Base-by-base conservation (phyloP, 2,888 invertebrate species). In the Drosophila colorata region DNA sequence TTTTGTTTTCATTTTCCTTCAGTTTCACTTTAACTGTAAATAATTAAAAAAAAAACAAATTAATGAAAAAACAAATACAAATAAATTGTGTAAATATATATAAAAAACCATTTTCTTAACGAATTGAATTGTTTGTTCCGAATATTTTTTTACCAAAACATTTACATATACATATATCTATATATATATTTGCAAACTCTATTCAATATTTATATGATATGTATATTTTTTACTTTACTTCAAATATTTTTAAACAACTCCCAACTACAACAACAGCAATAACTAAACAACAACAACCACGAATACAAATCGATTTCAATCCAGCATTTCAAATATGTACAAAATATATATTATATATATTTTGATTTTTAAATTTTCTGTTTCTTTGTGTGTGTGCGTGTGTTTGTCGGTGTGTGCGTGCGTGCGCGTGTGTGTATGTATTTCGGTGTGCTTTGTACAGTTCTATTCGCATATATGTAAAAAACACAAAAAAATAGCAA, bases 41-140 rank as follows among this genome's bases (percentile, higher is more conserved):
- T 91, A 91, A 91, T 91, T 91, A 87, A 77, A 69, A 71, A 55
- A 49, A 49, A 63, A 31, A 57, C 60, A 28, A 59, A 61, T 6
- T 13, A 33, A 33, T 33, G 60, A 65, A 48, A 58, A 46, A 28
- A 28, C 28, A 28, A 28, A 28, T 28, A 58, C 16, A n/a, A 43
- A 35, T 18, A 63, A 67, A 76, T 88, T 79, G 66, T 90, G 90
- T 91, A 90, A 90, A 91, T 90, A 91, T 88, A 74, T 78, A 68
- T 64, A 31, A 79, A 78, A 66, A 43, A 81, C 71, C 48, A 85
- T 76, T 78, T 77, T 70, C 59, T 71, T 65, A 80, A 76, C 60
- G 56, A 75, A 80, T 74, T 55, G 66, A 81, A 74, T 82, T 86
- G 78, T 87, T 82, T 89, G 81, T 85, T 88, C 78, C 78, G 73